phyloP scores from a whole-genome alignment of 37 sponge, comb jelly and placozoan species.

The Halichondria panicea region DNA sequence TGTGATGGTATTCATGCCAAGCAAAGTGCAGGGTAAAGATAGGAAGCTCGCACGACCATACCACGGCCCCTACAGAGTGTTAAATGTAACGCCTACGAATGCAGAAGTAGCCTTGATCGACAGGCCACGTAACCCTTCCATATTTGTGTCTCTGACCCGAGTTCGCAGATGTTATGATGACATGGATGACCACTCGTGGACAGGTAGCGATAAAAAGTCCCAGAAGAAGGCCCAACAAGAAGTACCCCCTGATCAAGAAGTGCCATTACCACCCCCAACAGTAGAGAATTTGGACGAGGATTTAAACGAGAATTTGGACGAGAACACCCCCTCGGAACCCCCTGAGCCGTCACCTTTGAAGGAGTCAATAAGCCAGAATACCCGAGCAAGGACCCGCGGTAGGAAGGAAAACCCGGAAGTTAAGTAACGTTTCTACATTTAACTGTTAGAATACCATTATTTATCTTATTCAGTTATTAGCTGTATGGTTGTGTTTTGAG shows the following conservation, averaged over 20 bases:
- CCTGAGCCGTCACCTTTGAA: neutral
- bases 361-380: no score
- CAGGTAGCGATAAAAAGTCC: neutral
- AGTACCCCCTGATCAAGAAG: neutral
- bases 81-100: conserved; percentile 18
- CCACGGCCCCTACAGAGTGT: conserved; percentile 29
- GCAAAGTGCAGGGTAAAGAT: conserved; percentile 6
- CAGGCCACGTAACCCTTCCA: neutral
- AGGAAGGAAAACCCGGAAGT: no score
- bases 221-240: conserved; percentile 11
- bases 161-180: conserved; percentile 14
- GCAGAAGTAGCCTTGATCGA: conserved; percentile 3
- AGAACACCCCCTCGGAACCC: neutral
- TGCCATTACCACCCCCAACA: neutral
- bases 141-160: conserved; percentile 16
- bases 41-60: conserved; percentile 33
- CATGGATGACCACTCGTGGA: neutral
- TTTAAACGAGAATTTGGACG: no score
- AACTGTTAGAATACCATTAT: no score
- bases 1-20: conserved; percentile 37
- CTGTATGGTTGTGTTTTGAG: no score
- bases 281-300: no score
- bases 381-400: no score
- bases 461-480: no score
- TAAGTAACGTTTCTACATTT: no score